Evolutionary conservation across 1,140 invertebrate genomes (phyloP), one percentile per base, ranked within the genome.

Genomic region (Lasioglossum baleicum): DNA sequence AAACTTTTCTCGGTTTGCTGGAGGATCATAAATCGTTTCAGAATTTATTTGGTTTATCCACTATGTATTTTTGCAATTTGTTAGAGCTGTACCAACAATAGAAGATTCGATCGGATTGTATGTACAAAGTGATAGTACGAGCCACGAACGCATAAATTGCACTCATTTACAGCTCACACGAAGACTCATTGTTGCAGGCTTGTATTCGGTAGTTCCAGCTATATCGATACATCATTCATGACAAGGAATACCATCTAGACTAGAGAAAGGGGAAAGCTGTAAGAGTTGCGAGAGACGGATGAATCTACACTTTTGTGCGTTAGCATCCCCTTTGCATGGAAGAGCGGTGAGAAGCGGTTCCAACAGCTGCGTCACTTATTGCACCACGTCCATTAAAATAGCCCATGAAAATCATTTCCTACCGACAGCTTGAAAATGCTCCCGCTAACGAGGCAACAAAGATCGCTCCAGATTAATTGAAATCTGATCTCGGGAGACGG

Each of bases 311-410:
- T 48, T 81, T 75, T 73, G 53, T 65, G 67, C 51, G 26, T 51
- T 56, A 66, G 40, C 20, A 35, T 15, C 51, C 70, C 71, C 51
- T 48, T 48, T 7, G 40, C 48, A 26, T 60, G 35, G 51, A 17
- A 15, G n/a, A 70, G 22, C 44, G 44, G 22, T 20, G 78, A 66
- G 26, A 53, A 53, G 58, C 31, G 67, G 66, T 79, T 82, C 79
- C 72, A 86, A 69, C 64, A 53, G 70, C 71, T 71, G 69, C 74
- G 61, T 84, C 75, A 75, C 70, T 81, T 53, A 61, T 56, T 53
- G 7, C 56, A 56, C 58, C 11, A 11, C 69, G 60, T 83, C 61
- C 56, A 81, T 85, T 81, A 81, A 15, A 51, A 72, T 15, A 17
- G 44, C 26, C 60, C 20, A 15, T 72, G n/a, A 44, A 65, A 80